Conservation (phyloP, 1,140 invertebrate genomes). For the Camponotus pennsylvanicus region DNA sequence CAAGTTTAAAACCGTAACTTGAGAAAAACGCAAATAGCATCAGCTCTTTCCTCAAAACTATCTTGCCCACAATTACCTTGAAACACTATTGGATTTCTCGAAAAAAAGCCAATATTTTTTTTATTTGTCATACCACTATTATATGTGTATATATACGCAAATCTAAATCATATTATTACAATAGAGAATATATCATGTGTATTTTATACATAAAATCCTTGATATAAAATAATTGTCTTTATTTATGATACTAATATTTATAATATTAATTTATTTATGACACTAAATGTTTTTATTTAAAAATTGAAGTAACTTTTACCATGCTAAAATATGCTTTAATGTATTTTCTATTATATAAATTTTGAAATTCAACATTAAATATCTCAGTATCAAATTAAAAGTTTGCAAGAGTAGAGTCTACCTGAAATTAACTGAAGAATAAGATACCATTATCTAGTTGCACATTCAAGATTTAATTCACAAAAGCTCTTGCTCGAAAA, state of each 20-base stretch:
- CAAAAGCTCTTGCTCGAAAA: not conserved
- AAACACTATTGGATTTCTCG: slow-evolving; percentile 18
- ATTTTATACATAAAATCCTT: too few relatives aligned
- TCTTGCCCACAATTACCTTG: slow-evolving; percentile 25
- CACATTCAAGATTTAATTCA: not conserved
- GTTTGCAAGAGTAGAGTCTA: not conserved
- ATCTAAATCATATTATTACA: not conserved
- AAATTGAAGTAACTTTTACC: not conserved
- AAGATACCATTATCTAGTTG: not conserved
- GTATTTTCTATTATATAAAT: not conserved
- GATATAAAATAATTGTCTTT: not conserved
- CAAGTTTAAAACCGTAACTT: slow-evolving; percentile 26
- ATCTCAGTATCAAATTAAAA: not conserved
- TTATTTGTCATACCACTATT: not conserved
- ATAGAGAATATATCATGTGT: too few relatives aligned
- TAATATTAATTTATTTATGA: not conserved
- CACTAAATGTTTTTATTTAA: not conserved
- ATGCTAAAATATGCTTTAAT: not conserved
- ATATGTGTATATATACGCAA: not conserved
- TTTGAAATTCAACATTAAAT: not conserved
- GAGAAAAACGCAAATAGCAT: not conserved
- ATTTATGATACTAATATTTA: not conserved
- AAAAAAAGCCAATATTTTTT: not conserved
- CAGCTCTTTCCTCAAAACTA: slow-evolving; percentile 3
- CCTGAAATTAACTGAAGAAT: not conserved